Conservation (phyloP, 92 coral and sea anemone genomes). For the Parazoanthus darwini region DNA sequence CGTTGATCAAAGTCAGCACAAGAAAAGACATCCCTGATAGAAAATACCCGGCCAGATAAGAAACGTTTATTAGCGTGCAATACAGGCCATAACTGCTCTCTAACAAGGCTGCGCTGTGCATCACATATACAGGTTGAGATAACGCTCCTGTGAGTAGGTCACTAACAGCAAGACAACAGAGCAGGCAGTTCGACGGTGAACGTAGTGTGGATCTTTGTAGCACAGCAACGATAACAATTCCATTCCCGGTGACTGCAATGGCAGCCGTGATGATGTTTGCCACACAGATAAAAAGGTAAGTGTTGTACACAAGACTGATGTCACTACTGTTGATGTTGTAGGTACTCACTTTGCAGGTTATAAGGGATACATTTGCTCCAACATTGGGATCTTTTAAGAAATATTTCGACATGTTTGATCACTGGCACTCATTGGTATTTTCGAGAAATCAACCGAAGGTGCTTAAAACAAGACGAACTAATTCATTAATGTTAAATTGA, state of each 20-base stretch:
- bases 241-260: conserved; percentile 37
- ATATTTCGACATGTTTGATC: neutral
- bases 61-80: neutral
- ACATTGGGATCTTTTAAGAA: neutral
- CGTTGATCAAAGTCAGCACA: neutral
- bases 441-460: too few relatives aligned
- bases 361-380: neutral
- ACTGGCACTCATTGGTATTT: too few relatives aligned
- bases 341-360: neutral
- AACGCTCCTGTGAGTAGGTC: too few relatives aligned
- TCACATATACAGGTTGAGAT: too few relatives aligned
- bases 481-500: too few relatives aligned
- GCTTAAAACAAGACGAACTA: too few relatives aligned
- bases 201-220: conserved; percentile 15
- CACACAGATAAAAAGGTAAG: neutral
- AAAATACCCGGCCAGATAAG: neutral
- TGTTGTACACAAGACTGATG: neutral
- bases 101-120: neutral
- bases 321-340: neutral
- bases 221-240: conserved; percentile 33
- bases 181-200: conserved; percentile 34
- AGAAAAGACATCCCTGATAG: neutral
- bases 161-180: conserved; percentile 30
- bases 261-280: neutral
- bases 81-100: neutral